Percentiles rank a stretch among this genome's conserved stretches.
Evolutionary conservation across 2,888 invertebrate species (phyloP).

Genomic region (Tenodera sinensis): DNA sequence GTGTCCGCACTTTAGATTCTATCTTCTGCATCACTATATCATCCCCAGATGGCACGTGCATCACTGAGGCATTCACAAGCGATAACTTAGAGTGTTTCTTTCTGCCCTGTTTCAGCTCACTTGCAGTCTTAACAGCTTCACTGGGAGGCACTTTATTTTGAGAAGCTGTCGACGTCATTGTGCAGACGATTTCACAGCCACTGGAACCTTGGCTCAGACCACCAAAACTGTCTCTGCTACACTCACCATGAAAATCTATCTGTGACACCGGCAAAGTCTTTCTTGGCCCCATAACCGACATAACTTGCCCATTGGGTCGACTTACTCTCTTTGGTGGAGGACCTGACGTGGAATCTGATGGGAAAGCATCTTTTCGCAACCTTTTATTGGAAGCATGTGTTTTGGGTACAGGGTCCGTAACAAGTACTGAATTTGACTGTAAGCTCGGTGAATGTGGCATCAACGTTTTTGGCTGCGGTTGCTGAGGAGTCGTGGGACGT

Average conservation of each 20-base stretch:
- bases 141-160: slow-evolving; percentile 14
- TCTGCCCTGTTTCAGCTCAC: slow-evolving; percentile 55
- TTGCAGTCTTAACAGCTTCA: not conserved
- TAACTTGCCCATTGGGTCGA: slow-evolving; percentile 24
- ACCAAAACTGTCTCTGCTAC: slow-evolving; percentile 39
- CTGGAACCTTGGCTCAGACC: slow-evolving; percentile 27
- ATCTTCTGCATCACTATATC: slow-evolving; percentile 55
- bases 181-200: slow-evolving; percentile 16
- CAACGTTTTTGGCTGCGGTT: not conserved
- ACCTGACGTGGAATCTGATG: slow-evolving; percentile 34
- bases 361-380: slow-evolving; percentile 46
- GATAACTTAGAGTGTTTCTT: slow-evolving; percentile 53
- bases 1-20: slow-evolving; percentile 56
- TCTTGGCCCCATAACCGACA: not conserved
- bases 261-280: not conserved
- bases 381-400: slow-evolving; percentile 54
- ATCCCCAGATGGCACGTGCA: slow-evolving; percentile 34
- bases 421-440: not conserved
- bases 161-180: slow-evolving; percentile 9
- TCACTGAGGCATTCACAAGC: not conserved
- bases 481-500: not conserved
- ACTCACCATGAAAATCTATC: slow-evolving; percentile 34
- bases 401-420: slow-evolving; percentile 47
- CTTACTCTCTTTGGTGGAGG: slow-evolving; percentile 25
- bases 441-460: not conserved